phyloP scores from a whole-genome alignment of 2,888 invertebrate genomes.

The Himalopsyche anomala region DNA sequence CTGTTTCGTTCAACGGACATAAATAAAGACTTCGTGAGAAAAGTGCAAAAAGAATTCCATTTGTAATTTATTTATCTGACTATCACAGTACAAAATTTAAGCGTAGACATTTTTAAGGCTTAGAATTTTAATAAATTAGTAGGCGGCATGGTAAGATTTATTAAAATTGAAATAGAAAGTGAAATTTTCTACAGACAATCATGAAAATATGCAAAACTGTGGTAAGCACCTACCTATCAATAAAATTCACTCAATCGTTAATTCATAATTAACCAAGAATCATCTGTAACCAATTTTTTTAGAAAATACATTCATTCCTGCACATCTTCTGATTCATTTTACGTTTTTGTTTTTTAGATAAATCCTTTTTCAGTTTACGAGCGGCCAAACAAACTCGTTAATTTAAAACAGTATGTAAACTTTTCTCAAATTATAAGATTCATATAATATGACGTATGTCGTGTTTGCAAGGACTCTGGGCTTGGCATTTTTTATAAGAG shows the following conservation, averaged over 20 bases:
- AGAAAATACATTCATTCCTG: no score
- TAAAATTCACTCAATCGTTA: background rate
- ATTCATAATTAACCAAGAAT: background rate
- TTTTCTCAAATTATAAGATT: no score
- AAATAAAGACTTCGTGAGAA: background rate
- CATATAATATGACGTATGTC: no score
- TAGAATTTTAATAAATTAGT: background rate
- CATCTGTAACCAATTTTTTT: background rate
- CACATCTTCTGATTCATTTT: no score
- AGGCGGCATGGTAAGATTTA: background rate
- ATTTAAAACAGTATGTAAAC: no score
- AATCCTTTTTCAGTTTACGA: no score
- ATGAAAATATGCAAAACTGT: constrained; percentile 11
- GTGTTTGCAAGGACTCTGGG: no score
- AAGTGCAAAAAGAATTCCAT: background rate
- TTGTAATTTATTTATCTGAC: background rate
- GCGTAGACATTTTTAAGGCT: background rate
- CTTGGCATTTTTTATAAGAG: no score
- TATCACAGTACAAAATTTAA: background rate
- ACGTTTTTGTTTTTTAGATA: no score
- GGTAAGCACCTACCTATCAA: background rate
- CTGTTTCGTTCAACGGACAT: no score
- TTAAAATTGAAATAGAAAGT: background rate
- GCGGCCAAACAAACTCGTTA: no score
- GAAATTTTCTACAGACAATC: background rate